phyloP scores from a whole-genome alignment of 1,140 invertebrate genomes.

The Diorhabda sublineata region DNA sequence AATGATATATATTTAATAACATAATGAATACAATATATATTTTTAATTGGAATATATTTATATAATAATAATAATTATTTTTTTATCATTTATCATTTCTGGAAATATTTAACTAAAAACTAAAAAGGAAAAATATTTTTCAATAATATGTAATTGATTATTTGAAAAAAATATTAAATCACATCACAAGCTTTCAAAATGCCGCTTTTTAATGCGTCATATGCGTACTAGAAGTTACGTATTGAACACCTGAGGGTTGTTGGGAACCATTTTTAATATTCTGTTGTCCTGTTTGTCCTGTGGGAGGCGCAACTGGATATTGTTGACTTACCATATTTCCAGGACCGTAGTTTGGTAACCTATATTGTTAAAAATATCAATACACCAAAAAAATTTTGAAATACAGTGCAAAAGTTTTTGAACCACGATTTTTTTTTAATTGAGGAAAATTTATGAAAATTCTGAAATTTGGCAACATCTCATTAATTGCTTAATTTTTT shows the following conservation, averaged over 20 bases:
- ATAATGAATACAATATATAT: too few relatives aligned
- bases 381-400: neutral
- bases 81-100: too few relatives aligned
- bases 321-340: slow-evolving; percentile 19
- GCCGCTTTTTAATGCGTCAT: slow-evolving; percentile 18
- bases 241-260: slow-evolving; percentile 20
- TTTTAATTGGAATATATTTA: too few relatives aligned
- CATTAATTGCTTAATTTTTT: too few relatives aligned
- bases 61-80: too few relatives aligned
- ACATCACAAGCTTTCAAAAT: too few relatives aligned
- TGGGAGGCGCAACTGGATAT: slow-evolving; percentile 12
- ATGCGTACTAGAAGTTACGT: slow-evolving; percentile 27
- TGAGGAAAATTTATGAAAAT: neutral
- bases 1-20: too few relatives aligned
- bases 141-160: too few relatives aligned
- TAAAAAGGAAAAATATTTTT: too few relatives aligned
- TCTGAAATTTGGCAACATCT: neutral
- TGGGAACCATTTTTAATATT: slow-evolving; percentile 23
- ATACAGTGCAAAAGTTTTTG: neutral
- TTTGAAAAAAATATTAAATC: too few relatives aligned
- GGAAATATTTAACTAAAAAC: too few relatives aligned
- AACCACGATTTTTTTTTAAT: neutral
- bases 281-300: slow-evolving; percentile 17
- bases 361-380: slow-evolving; percentile 13
- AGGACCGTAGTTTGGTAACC: slow-evolving; percentile 24